A percentile compares a stretch with the other conserved stretches of the same genome.
Evolutionary conservation across 2,113 vertebrate species (phyloP).

Genomic region (Thomomys bottae): DNA sequence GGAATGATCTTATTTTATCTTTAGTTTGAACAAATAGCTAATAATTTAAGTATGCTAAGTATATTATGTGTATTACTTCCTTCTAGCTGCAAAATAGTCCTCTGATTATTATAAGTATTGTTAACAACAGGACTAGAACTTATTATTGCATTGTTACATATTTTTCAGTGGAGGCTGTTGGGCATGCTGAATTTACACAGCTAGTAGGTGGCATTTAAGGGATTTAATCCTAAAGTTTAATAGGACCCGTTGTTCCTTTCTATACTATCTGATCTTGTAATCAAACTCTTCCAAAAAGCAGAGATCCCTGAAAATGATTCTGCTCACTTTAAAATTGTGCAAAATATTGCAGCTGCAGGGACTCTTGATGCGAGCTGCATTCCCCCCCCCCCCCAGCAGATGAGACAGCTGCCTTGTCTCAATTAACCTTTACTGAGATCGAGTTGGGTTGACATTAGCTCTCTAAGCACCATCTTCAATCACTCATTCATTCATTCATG

Average conservation of each 20-base stretch:
- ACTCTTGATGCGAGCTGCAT: conserved; percentile 28
- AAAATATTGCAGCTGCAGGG: conserved; percentile 45
- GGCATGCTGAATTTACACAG: background rate
- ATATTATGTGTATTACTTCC: background rate
- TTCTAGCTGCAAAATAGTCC: conserved; percentile 29
- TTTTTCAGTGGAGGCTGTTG: background rate
- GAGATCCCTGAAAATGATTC: conserved; percentile 40
- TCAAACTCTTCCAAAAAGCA: conserved; percentile 32
- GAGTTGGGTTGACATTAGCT: conserved; percentile 75
- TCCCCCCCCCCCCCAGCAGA: conserved; percentile 57
- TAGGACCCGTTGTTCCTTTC: background rate
- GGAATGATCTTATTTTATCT: background rate
- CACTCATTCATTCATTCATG: conserved; percentile 80
- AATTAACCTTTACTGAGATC: conserved; percentile 79
- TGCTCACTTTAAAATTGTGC: conserved; percentile 62
- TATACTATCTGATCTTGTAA: background rate
- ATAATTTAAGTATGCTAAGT: background rate
- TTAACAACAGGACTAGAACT: background rate
- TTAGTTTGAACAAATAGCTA: conserved; percentile 28
- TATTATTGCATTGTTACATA: conserved; percentile 5
- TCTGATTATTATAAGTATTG: background rate
- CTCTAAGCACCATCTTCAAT: conserved; percentile 76
- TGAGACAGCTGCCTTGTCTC: conserved; percentile 76
- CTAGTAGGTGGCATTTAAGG: background rate
- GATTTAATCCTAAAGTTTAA: conserved; percentile 15